Conservation (phyloP, 2,888 invertebrate genomes). For the Ormyrus nitidulus region DNA sequence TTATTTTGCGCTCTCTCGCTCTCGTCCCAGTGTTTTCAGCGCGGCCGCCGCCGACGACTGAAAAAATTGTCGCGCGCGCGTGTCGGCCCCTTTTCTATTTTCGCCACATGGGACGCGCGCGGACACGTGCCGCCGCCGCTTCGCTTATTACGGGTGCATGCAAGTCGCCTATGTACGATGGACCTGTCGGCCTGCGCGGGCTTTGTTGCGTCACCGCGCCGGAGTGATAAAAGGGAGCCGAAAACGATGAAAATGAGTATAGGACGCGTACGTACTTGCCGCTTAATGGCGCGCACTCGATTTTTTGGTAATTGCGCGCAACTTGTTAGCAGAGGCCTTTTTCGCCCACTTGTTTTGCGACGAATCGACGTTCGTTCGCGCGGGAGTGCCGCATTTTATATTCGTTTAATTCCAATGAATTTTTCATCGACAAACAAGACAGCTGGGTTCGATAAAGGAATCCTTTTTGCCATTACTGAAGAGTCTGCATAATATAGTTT, state of each 20-base stretch:
- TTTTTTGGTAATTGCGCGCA: conserved; percentile 2
- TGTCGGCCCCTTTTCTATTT: conserved; percentile 66
- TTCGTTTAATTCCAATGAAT: too few relatives aligned
- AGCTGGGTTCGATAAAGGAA: too few relatives aligned
- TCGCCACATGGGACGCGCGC: conserved; percentile 66
- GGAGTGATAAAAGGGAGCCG: conserved; percentile 2
- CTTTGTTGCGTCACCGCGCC: neutral
- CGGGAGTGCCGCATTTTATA: neutral
- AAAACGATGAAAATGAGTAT: conserved; percentile 8
- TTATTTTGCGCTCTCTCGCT: neutral
- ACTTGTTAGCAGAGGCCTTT: conserved; percentile 1
- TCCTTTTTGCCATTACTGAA: too few relatives aligned
- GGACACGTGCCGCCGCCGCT: conserved; percentile 62
- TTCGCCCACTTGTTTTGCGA: neutral
- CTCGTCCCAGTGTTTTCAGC: conserved; percentile 59
- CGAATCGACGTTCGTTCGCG: neutral
- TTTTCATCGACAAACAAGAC: too few relatives aligned
- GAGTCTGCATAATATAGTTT: too few relatives aligned
- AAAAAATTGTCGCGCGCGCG: conserved; percentile 54
- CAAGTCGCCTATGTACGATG: neutral
- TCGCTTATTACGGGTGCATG: neutral
- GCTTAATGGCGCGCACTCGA: conserved; percentile 24
- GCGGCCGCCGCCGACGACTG: conserved; percentile 51
- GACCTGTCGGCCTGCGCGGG: neutral
- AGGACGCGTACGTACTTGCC: conserved; percentile 2